phyloP scores from a whole-genome alignment of 2,113 vertebrate genomes.

The Burhinus bistriatus region DNA sequence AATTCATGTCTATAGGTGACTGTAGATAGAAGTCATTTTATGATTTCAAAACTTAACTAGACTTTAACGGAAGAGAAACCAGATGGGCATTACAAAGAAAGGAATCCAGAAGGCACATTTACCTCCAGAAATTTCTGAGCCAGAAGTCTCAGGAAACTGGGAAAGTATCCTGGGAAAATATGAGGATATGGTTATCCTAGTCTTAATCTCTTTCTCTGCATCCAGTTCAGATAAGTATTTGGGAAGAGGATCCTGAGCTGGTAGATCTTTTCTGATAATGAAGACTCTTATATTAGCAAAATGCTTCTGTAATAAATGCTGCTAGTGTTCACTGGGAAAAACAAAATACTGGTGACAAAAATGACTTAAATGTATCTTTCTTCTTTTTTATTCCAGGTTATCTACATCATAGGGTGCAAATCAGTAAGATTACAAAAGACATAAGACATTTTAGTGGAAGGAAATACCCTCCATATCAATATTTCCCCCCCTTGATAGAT shows the following conservation, averaged over 20 bases:
- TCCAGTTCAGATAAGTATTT: neutral
- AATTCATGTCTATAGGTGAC: neutral
- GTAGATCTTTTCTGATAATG: neutral
- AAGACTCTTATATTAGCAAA: neutral
- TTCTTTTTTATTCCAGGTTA: neutral
- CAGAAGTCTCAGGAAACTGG: neutral
- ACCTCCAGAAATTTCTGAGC: neutral
- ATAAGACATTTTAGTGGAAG: neutral
- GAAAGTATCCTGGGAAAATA: neutral
- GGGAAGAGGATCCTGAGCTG: neutral
- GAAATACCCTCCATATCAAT: neutral
- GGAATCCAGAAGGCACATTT: neutral
- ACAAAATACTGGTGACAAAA: neutral
- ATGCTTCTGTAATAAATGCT: neutral
- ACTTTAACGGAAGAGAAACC: neutral
- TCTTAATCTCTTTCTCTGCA: neutral
- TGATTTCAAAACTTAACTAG: neutral
- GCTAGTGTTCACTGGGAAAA: neutral
- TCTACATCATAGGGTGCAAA: neutral
- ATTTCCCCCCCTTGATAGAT: neutral
- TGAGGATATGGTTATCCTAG: neutral
- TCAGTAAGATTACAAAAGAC: neutral
- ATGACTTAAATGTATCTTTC: neutral
- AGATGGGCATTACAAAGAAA: neutral
- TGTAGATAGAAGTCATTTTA: neutral